These are phyloP conservation scores for Perodicticus potto DNA, from an alignment of 2,797 vertebrate species.

Conservation along the genomic window DNA sequence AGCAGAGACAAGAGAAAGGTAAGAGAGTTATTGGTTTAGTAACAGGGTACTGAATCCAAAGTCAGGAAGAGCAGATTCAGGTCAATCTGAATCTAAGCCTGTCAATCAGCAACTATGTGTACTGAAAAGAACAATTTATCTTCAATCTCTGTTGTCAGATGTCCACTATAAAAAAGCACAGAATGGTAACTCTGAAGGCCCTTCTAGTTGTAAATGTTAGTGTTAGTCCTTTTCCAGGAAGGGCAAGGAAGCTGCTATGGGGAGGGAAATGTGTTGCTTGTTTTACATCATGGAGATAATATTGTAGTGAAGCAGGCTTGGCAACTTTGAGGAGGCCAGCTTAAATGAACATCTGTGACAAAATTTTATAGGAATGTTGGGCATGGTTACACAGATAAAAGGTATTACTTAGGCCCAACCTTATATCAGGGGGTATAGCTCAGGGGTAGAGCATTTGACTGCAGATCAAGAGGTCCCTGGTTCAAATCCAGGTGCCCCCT, in stretches of 20 bases:
- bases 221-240: background rate
- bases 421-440: background rate
- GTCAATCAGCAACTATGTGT: background rate
- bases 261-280: background rate
- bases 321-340: background rate
- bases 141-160: background rate
- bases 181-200: background rate
- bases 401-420: rapidly evolving
- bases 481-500: conserved; percentile 84
- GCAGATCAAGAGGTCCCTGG: conserved; percentile 88
- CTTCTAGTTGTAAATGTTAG: background rate
- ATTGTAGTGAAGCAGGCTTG: background rate
- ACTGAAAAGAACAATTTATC: background rate
- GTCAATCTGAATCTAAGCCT: background rate
- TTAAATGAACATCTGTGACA: background rate
- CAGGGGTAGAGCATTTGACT: conserved; percentile 88
- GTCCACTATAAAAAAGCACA: background rate
- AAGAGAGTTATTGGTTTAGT: background rate
- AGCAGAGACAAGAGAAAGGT: background rate
- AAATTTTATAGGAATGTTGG: background rate
- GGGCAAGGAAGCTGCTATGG: background rate
- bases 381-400: background rate
- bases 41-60: background rate
- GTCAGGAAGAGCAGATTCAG: background rate
- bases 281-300: background rate